Conservation (phyloP, 2,888 invertebrate species). For the Ferrisia virgata region DNA sequence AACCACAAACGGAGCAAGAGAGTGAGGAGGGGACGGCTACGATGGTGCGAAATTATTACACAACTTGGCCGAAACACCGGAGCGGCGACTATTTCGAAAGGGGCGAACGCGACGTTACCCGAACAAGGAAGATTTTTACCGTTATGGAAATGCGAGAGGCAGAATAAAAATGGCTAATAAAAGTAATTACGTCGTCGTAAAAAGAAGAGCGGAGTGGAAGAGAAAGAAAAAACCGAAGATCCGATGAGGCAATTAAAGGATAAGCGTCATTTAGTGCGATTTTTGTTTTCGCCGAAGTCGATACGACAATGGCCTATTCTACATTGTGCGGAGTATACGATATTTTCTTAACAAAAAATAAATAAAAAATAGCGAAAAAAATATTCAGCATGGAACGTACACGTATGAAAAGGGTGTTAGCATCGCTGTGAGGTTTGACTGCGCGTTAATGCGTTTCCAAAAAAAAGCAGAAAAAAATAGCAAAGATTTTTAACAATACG, state of each 20-base stretch:
- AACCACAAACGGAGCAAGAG: constrained; percentile 24
- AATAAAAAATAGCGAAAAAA: neutral
- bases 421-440: neutral
- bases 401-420: neutral
- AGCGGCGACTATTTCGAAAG: neutral
- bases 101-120: neutral
- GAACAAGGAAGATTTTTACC: neutral
- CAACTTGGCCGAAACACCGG: neutral
- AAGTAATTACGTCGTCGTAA: neutral
- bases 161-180: constrained; percentile 18
- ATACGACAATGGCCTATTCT: too few species aligned
- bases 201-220: neutral
- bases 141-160: too few species aligned
- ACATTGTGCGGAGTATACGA: neutral
- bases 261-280: neutral
- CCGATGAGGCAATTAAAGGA: neutral
- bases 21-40: too few species aligned
- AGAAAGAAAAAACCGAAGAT: neutral
- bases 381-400: neutral
- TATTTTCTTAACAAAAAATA: neutral
- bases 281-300: neutral
- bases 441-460: constrained; percentile 12
- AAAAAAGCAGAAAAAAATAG: neutral
- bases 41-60: neutral
- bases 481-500: neutral